These are phyloP conservation scores for Hecatera dysodea DNA, from an alignment of 2,888 invertebrate species.

Conservation along the genomic window DNA sequence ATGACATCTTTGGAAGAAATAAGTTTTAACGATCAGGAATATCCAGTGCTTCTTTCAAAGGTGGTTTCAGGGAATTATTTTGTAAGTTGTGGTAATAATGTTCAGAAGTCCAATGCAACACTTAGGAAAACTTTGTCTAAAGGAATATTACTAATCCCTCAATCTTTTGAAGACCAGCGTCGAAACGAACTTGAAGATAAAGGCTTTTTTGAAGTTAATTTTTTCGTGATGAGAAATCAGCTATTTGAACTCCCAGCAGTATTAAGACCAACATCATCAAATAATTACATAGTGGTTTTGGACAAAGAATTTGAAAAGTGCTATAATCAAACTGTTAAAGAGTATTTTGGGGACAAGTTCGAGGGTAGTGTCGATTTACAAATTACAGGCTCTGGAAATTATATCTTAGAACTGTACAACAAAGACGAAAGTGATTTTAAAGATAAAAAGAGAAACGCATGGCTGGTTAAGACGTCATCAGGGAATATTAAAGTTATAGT, in stretches of 20 bases:
- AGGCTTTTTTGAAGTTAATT: constrained; percentile 68
- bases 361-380: constrained; percentile 70
- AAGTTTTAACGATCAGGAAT: constrained; percentile 52
- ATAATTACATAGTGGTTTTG: constrained; percentile 76
- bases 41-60: constrained; percentile 64
- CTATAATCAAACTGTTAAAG: constrained; percentile 68
- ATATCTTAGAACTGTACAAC: constrained; percentile 71
- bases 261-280: constrained; percentile 74
- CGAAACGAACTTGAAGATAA: neutral
- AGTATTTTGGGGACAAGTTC: constrained; percentile 63
- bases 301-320: constrained; percentile 82
- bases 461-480: constrained; percentile 73
- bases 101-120: constrained; percentile 64
- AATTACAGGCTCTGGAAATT: constrained; percentile 73
- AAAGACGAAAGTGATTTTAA: constrained; percentile 26
- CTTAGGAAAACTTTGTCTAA: constrained; percentile 69
- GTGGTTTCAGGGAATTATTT: constrained; percentile 61
- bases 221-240: constrained; percentile 61
- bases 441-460: constrained; percentile 66
- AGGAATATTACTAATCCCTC: constrained; percentile 62
- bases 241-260: constrained; percentile 70
- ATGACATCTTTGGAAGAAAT: constrained; percentile 55
- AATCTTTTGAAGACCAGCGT: neutral
- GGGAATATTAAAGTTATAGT: constrained; percentile 76
- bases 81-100: constrained; percentile 53